Evolutionary conservation across 2,888 invertebrate genomes (phyloP).

Genomic region (Campoplex nolae): DNA sequence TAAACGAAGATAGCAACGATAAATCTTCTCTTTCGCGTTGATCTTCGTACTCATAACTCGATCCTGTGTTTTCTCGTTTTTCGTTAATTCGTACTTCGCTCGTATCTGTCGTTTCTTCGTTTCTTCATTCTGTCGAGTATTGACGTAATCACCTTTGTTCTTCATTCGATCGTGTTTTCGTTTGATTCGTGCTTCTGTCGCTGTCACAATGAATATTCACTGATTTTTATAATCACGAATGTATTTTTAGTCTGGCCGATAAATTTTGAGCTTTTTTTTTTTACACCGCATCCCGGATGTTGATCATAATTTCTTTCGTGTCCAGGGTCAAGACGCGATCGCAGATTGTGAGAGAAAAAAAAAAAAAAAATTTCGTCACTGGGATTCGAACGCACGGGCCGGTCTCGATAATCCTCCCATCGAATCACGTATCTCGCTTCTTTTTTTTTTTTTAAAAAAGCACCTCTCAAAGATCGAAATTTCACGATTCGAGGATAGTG

Average conservation of each 20-base stretch:
- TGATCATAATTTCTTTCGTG: background rate
- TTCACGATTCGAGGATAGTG: background rate
- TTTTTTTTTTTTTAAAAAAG: background rate
- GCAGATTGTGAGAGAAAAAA: no score
- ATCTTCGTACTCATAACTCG: slow-evolving; percentile 24
- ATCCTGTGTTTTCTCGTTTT: slow-evolving; percentile 25
- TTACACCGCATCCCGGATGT: slow-evolving; percentile 9
- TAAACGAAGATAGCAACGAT: slow-evolving; percentile 16
- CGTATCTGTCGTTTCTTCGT: slow-evolving; percentile 34
- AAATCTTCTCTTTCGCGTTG: background rate
- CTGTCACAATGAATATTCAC: slow-evolving; percentile 47
- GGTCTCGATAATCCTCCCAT: background rate
- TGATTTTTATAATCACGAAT: background rate
- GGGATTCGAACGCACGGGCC: background rate
- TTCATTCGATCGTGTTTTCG: slow-evolving; percentile 48
- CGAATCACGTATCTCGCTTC: background rate
- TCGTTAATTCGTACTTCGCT: slow-evolving; percentile 51
- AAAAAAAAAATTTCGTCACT: background rate
- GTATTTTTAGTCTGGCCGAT: background rate
- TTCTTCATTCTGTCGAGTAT: slow-evolving; percentile 46
- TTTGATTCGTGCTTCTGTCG: background rate
- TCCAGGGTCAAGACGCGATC: background rate
- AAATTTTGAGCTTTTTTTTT: background rate
- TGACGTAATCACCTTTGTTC: slow-evolving; percentile 69
- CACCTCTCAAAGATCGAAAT: slow-evolving; percentile 6